Evolutionary conservation across 2,888 invertebrate species (phyloP).

Genomic region (Oxytorus armatus): DNA sequence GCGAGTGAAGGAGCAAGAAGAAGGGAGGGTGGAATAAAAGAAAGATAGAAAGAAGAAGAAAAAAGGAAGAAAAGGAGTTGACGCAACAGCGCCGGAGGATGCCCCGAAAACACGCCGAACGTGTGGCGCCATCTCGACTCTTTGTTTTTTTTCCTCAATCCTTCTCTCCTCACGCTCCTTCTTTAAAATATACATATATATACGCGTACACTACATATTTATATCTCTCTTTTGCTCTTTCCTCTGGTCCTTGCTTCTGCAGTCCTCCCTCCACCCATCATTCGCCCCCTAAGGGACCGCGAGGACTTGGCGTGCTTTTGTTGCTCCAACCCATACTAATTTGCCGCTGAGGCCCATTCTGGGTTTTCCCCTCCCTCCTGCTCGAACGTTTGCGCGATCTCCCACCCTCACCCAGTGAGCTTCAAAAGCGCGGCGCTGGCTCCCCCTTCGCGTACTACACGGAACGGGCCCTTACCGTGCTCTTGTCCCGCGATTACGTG

Average conservation of each 20-base stretch:
- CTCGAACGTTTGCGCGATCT: constrained; percentile 78
- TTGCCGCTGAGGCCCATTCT: constrained; percentile 77
- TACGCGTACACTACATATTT: constrained; percentile 42
- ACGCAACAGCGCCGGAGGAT: constrained; percentile 82
- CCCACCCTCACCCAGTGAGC: constrained; percentile 80
- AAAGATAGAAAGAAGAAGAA: constrained; percentile 65
- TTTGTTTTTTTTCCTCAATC: constrained; percentile 80
- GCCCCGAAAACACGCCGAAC: constrained; percentile 83
- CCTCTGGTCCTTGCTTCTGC: constrained; percentile 66
- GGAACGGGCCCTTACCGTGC: constrained; percentile 63
- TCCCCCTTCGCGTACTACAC: constrained; percentile 65
- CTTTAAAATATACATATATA: constrained; percentile 54
- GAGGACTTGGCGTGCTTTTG: constrained; percentile 79
- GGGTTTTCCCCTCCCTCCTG: no score
- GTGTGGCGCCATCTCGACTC: constrained; percentile 83
- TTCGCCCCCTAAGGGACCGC: constrained; percentile 70
- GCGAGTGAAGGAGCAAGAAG: constrained; percentile 48
- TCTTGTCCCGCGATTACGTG: constrained; percentile 84
- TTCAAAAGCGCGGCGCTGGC: constrained; percentile 55
- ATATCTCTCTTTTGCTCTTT: constrained; percentile 59
- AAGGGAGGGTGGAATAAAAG: constrained; percentile 56
- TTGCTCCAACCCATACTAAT: constrained; percentile 83
- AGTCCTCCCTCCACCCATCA: constrained; percentile 61
- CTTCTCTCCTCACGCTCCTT: constrained; percentile 73
- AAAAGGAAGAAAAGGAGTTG: constrained; percentile 73